Evolutionary conservation across 2,797 vertebrate genomes (phyloP).

Genomic region (Ctenochaetus hawaiiensis): DNA sequence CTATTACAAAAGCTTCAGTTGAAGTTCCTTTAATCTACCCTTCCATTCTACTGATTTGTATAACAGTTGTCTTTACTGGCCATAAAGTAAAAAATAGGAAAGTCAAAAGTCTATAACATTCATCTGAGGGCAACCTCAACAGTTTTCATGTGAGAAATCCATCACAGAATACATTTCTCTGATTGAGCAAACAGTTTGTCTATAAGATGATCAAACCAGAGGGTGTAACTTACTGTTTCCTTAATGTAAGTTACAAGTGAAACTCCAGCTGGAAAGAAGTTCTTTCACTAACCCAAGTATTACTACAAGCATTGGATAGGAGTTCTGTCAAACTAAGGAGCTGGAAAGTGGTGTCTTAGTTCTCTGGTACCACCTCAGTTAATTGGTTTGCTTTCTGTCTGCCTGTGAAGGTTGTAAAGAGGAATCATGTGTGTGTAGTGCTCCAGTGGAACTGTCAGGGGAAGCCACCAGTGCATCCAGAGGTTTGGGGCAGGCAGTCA

Average conservation of each 20-base stretch:
- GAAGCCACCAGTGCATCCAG: slow-evolving; percentile 71
- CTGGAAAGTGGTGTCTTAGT: slow-evolving; percentile 42
- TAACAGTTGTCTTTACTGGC: slow-evolving; percentile 77
- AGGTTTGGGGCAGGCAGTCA: slow-evolving; percentile 66
- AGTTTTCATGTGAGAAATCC: slow-evolving; percentile 57
- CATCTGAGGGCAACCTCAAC: slow-evolving; percentile 51
- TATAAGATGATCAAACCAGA: slow-evolving; percentile 50
- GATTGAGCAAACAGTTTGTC: slow-evolving; percentile 44
- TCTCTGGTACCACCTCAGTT: slow-evolving; percentile 60
- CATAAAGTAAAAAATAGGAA: slow-evolving; percentile 54
- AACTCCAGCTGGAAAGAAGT: slow-evolving; percentile 58
- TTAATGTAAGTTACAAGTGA: slow-evolving; percentile 53
- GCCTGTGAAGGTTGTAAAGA: slow-evolving; percentile 81
- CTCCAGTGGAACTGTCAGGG: slow-evolving; percentile 78
- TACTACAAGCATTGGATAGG: slow-evolving; percentile 42
- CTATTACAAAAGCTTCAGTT: slow-evolving; percentile 69
- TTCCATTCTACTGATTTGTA: slow-evolving; percentile 52
- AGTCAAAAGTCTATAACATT: slow-evolving; percentile 61
- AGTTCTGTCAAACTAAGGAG: slow-evolving; percentile 40
- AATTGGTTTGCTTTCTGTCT: slow-evolving; percentile 87
- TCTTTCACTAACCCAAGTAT: slow-evolving; percentile 41
- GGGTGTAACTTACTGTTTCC: slow-evolving; percentile 38
- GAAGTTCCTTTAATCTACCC: slow-evolving; percentile 53
- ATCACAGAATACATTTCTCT: slow-evolving; percentile 68
- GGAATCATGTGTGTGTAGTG: slow-evolving; percentile 76